These are phyloP conservation scores for Diplogasteroides magnus DNA, from an alignment of 1,140 invertebrate species.

Conservation along the genomic window DNA sequence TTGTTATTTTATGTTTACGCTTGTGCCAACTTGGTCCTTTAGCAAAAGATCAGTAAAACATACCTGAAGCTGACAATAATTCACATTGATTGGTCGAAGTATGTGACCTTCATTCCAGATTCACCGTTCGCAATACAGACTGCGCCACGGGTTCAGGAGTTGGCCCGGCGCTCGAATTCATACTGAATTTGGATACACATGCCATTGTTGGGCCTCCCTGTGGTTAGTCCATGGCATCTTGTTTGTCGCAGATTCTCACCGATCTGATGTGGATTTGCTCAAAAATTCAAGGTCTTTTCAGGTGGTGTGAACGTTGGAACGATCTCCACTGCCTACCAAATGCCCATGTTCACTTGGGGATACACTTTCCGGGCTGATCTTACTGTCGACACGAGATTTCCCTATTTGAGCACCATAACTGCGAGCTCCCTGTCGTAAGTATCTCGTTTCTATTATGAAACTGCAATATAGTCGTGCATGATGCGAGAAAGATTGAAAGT, in stretches of 20 bases:
- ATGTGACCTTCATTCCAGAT: no score
- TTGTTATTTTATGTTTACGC: no score
- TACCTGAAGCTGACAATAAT: no score
- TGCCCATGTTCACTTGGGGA: not conserved
- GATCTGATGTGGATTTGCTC: not conserved
- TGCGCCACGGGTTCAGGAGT: not conserved
- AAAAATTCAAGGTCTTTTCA: no score
- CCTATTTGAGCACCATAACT: not conserved
- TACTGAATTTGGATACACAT: not conserved
- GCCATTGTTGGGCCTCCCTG: not conserved
- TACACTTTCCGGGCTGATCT: not conserved
- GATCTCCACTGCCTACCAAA: not conserved
- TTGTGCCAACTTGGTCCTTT: no score
- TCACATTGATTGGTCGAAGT: no score
- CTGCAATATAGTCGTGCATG: not conserved
- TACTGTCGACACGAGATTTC: not conserved
- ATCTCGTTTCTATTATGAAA: not conserved
- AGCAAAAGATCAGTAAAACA: no score
- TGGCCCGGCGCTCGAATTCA: not conserved
- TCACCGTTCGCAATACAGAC: not conserved
- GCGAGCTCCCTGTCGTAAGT: not conserved
- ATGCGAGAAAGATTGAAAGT: no score
- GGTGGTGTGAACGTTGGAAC: not conserved
- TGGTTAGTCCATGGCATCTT: no score
- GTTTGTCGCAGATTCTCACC: not conserved